Conservation (phyloP, 2,113 vertebrate species). For the Malaclemys terrapin region DNA sequence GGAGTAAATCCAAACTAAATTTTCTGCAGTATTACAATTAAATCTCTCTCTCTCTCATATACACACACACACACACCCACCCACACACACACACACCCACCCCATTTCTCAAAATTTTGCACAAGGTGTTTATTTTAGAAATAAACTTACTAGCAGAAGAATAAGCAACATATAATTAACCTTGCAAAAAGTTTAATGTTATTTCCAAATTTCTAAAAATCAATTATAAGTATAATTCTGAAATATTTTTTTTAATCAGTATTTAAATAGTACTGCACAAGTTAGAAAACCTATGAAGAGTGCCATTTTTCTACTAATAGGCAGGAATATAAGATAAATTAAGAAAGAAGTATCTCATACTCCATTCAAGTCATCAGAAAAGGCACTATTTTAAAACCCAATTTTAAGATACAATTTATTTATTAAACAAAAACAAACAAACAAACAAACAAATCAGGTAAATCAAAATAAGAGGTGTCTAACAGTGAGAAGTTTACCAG, state of each 20-base stretch:
- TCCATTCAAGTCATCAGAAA: neutral
- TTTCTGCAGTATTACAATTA: neutral
- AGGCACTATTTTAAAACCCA: neutral
- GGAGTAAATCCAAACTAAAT: neutral
- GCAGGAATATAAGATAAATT: neutral
- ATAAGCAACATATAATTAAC: neutral
- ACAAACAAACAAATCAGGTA: neutral
- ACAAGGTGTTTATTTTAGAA: neutral
- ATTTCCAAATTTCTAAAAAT: neutral
- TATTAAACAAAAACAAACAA: neutral
- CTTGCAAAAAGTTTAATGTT: neutral
- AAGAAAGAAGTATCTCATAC: neutral
- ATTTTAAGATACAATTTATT: neutral
- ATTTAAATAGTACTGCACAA: neutral
- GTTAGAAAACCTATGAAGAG: neutral
- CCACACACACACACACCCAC: neutral
- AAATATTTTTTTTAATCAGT: neutral
- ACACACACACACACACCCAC: neutral
- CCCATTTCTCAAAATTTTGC: neutral
- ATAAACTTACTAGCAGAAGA: neutral
- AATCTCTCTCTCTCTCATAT: neutral
- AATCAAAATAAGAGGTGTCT: neutral
- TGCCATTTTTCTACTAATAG: neutral
- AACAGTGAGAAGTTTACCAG: neutral
- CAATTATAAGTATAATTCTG: too few relatives aligned